Evolutionary conservation across 2,113 vertebrate species (phyloP).

Genomic region (Amblyopsis rosae): DNA sequence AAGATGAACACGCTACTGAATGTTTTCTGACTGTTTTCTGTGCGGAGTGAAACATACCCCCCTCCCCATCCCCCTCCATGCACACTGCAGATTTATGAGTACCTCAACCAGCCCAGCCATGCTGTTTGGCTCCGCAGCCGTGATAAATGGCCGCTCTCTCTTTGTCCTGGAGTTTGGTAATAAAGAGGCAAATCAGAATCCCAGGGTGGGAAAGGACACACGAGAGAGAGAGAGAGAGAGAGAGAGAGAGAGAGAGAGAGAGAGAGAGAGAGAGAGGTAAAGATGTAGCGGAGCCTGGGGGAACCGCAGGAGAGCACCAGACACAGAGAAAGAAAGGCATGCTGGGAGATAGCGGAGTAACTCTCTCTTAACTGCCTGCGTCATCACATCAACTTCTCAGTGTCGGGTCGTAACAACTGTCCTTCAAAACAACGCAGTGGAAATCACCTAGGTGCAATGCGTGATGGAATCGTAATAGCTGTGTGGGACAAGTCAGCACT

Average conservation of each 20-base stretch:
- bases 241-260: background rate
- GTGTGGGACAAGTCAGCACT: too few species aligned
- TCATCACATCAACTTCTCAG: too few species aligned
- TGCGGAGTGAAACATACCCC: constrained; percentile 50
- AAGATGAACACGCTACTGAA: constrained; percentile 43
- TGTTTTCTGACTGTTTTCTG: constrained; percentile 54
- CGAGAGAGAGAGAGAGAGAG: constrained; percentile 5
- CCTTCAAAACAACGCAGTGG: too few species aligned
- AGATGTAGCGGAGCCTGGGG: background rate
- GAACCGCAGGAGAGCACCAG: background rate
- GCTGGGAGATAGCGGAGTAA: too few species aligned
- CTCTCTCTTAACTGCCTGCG: too few species aligned
- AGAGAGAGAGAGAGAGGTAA: background rate
- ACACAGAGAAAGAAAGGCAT: background rate
- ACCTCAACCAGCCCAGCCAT: constrained; percentile 27
- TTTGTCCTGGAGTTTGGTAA: constrained; percentile 53
- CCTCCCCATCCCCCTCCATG: constrained; percentile 18
- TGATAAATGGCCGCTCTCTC: constrained; percentile 56
- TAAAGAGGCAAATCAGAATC: constrained; percentile 42
- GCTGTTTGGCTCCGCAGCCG: constrained; percentile 18
- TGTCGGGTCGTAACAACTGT: too few species aligned
- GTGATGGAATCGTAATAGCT: too few species aligned
- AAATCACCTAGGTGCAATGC: too few species aligned
- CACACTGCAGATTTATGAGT: constrained; percentile 56
- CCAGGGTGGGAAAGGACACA: constrained; percentile 50